Conservation (phyloP, 2,888 invertebrate genomes). For the Steinernema scapterisci region DNA sequence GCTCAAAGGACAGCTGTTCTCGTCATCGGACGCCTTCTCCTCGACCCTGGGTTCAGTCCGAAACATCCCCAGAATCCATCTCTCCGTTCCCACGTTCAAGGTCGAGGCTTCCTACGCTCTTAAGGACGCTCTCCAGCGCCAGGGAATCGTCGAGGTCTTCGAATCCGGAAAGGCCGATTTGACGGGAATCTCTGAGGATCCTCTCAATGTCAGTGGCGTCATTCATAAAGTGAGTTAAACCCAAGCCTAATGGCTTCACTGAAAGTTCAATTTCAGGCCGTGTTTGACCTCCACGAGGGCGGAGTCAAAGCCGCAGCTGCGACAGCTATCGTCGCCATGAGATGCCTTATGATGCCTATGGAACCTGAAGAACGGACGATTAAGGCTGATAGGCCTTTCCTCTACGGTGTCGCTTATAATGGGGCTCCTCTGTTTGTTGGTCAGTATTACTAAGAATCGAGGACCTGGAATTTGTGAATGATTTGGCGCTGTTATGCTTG, state of each 20-base stretch:
- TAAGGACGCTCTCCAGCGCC: neutral
- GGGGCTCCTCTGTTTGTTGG: neutral
- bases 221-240: neutral
- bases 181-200: slow-evolving; percentile 1
- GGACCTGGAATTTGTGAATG: neutral
- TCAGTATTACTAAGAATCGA: neutral
- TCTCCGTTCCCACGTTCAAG: slow-evolving; percentile 11
- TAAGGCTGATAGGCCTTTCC: neutral
- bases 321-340: neutral
- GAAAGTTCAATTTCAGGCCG: neutral
- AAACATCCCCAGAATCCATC: neutral
- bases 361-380: neutral
- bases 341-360: neutral
- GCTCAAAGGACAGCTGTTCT: neutral
- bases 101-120: neutral
- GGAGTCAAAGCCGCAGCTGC: neutral
- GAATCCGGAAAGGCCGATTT: neutral
- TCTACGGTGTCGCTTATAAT: neutral
- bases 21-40: neutral
- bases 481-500: too few relatives aligned
- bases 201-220: neutral
- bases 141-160: neutral
- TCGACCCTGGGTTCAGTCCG: neutral
- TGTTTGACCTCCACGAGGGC: neutral
- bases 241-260: neutral